These are phyloP conservation scores for Malurus elegans DNA, from an alignment of 2,113 vertebrate species.

Conservation along the genomic window DNA sequence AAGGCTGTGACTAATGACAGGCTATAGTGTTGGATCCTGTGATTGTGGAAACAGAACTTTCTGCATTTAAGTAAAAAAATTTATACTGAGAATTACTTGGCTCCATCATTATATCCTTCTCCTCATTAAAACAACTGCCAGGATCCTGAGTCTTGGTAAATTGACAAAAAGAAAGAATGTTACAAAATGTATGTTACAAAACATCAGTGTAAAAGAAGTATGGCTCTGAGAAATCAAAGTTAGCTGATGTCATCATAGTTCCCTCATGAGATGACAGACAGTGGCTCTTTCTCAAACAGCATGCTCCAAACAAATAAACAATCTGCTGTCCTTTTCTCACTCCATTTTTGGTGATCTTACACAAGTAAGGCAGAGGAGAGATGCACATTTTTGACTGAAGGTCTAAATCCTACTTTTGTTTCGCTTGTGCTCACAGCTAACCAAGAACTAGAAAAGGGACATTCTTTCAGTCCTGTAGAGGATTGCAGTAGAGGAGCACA, in stretches of 20 bases:
- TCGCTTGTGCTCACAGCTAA: neutral
- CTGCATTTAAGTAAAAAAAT: neutral
- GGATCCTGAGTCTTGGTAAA: neutral
- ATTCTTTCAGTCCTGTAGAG: neutral
- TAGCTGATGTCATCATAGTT: neutral
- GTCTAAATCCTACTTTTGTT: neutral
- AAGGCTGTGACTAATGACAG: neutral
- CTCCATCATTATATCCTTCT: neutral
- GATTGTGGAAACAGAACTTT: neutral
- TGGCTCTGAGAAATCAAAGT: neutral
- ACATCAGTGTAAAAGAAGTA: neutral
- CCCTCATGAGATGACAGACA: neutral
- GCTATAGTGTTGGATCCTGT: neutral
- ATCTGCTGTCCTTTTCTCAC: neutral
- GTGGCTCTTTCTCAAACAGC: neutral
- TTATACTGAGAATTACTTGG: neutral
- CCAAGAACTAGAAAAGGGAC: neutral
- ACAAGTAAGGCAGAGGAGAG: neutral
- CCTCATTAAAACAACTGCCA: neutral
- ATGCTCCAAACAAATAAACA: neutral
- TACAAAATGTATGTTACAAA: neutral
- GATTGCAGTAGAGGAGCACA: neutral
- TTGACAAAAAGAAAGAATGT: neutral
- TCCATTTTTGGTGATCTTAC: rapidly evolving
- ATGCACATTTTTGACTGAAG: neutral